Base-by-base conservation (phyloP, 2,888 invertebrate species). In the Taenaris catops region DNA sequence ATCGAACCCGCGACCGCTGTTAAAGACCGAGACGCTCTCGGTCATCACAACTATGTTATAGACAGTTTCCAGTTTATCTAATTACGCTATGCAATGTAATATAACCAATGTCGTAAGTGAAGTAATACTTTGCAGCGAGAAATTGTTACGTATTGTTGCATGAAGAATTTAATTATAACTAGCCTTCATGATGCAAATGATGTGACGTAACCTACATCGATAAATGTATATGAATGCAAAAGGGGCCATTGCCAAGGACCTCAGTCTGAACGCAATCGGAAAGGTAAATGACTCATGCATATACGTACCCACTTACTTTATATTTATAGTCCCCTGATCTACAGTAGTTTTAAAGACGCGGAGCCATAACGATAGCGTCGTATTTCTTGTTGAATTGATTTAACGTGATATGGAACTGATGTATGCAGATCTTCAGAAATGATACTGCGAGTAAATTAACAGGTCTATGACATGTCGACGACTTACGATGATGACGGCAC, bases 191-290 rank as follows among this genome's bases (percentile, higher is more conserved):
- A 71, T 65, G 67, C 65, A 63, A 65, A 67, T 63, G 65, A 46
- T 55, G 53, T 74, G 67, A 69, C 64, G 68, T 65, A 71, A 75
- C 54, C 46, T 29, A 62, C 58, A 55, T 64, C 67, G 63, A 70
- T 71, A 67, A 69, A 70, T 67, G 62, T 70, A 60, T 63, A 59
- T 60, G 61, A 63, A 63, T 70, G 68, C 68, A 64, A 75, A 76
- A 76, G 69, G 62, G 73, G 78, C 73, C 78, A 78, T 59, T 79
- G 78, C 69, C 79, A 78, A 76, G 79, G 78, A 76, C 67, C 58
- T 62, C 44, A 54, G 58, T 63, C 65, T 60, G 63, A 66, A 60
- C 62, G 61, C 65, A 64, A 58, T 58, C 63, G 55, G 63, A 72
- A 67, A 76, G 73, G 73, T 78, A 71, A 74, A 74, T 69, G 71